A percentile compares a stretch with the other conserved stretches of the same genome.
These are phyloP conservation scores for Aspidapion aeneum DNA, from an alignment of 2,888 invertebrate genomes.

Conservation along the genomic window DNA sequence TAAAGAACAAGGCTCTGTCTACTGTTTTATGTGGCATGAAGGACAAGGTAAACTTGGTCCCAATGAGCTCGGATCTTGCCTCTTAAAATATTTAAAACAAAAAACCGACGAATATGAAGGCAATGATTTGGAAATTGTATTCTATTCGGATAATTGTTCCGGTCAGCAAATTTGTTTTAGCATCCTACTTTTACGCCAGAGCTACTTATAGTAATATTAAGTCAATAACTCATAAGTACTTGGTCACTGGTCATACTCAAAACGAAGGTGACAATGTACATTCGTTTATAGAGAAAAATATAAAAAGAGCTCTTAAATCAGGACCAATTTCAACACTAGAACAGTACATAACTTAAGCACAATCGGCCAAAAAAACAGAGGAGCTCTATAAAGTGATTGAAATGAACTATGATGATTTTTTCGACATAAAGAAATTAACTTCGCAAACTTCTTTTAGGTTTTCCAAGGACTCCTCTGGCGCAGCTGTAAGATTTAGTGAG, in stretches of 20 bases:
- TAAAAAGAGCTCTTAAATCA: background rate
- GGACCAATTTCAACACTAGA: background rate
- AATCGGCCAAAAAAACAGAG: too few relatives aligned
- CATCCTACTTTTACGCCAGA: conserved; percentile 11
- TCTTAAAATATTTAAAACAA: conserved; percentile 14
- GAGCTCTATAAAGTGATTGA: too few relatives aligned
- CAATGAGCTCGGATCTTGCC: conserved; percentile 13
- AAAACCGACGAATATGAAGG: conserved; percentile 3
- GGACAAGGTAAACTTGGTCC: conserved; percentile 29
- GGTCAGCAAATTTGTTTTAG: conserved; percentile 15
- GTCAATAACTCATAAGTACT: conserved; percentile 11
- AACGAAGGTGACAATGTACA: conserved; percentile 1
- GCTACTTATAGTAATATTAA: conserved; percentile 12
- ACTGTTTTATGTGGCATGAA: conserved; percentile 26
- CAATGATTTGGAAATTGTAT: conserved; percentile 24
- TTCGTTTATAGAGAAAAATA: background rate
- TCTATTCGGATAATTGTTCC: conserved; percentile 34
- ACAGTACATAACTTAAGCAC: background rate
- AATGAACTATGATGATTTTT: too few relatives aligned
- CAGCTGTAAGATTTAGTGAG: too few relatives aligned
- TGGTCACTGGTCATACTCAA: conserved; percentile 5
- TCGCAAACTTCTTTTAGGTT: too few relatives aligned
- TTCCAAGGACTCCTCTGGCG: too few relatives aligned
- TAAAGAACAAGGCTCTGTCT: conserved; percentile 16
- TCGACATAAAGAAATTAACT: too few relatives aligned